Conservation (phyloP, 2,888 invertebrate species). For the Cartodere bifasciata region DNA sequence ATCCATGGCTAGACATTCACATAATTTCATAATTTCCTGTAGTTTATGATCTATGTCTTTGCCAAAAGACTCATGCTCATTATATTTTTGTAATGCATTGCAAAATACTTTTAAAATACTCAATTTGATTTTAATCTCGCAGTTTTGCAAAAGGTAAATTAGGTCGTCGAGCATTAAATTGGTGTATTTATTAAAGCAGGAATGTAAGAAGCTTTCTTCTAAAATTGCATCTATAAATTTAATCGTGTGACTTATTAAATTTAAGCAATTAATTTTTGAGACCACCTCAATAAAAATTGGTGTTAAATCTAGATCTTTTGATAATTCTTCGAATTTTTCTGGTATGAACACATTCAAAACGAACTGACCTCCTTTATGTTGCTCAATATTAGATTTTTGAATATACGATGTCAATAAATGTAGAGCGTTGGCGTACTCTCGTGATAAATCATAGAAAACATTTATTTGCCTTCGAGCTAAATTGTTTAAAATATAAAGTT, state of each 20-base stretch:
- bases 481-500: conserved; percentile 42
- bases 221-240: conserved; percentile 24
- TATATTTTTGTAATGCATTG: no score
- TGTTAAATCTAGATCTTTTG: conserved; percentile 24
- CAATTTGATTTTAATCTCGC: conserved; percentile 17
- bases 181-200: conserved; percentile 18
- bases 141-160: conserved; percentile 19
- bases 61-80: no score
- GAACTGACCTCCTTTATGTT: no score
- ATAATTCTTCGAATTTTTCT: conserved; percentile 29
- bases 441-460: conserved; percentile 38
- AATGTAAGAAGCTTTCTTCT: conserved; percentile 19
- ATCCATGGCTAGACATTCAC: no score
- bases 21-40: no score
- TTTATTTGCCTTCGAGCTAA: conserved; percentile 39
- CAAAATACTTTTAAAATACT: no score
- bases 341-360: conserved; percentile 38
- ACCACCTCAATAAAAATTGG: conserved; percentile 23
- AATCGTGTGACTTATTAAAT: conserved; percentile 23
- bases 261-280: conserved; percentile 16
- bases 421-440: conserved; percentile 38
- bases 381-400: conserved; percentile 24
- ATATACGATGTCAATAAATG: conserved; percentile 36
- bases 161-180: conserved; percentile 20
- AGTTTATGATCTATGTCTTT: no score